Percentiles rank a stretch among this genome's conserved stretches.
phyloP scores from a whole-genome alignment of 1,140 invertebrate genomes.

The Tetramorium parvispinum region DNA sequence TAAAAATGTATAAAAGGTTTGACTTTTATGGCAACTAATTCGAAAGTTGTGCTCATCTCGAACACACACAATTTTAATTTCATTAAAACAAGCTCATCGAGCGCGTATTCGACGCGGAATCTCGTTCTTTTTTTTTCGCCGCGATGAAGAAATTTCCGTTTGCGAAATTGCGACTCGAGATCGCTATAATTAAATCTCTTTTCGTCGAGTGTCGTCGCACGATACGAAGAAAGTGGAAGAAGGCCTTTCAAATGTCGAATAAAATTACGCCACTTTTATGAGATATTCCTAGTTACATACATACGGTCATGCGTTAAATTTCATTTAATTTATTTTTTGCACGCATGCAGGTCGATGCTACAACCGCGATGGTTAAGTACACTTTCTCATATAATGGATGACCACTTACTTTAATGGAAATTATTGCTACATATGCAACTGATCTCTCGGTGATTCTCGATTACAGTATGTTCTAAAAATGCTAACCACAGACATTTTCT shows the following conservation, averaged over 20 bases:
- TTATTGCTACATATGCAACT: conserved; percentile 21
- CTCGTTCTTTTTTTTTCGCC: conserved; percentile 9
- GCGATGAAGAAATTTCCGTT: conserved; percentile 50
- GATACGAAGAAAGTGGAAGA: conserved; percentile 41
- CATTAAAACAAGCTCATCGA: conserved; percentile 32
- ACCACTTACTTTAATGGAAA: conserved; percentile 28
- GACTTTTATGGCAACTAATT: conserved; percentile 27
- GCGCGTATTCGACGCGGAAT: background rate
- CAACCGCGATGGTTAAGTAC: background rate
- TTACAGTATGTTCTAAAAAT: background rate
- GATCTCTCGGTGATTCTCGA: background rate
- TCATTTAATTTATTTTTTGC: conserved; percentile 36
- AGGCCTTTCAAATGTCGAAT: conserved; percentile 7
- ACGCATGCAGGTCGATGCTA: background rate
- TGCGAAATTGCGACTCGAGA: conserved; percentile 35
- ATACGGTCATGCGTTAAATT: conserved; percentile 18
- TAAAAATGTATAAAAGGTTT: background rate
- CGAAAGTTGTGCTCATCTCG: conserved; percentile 25
- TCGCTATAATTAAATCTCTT: conserved; percentile 49
- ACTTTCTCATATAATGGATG: conserved; percentile 32
- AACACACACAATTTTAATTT: conserved; percentile 23
- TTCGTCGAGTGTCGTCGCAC: conserved; percentile 34
- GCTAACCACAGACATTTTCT: background rate
- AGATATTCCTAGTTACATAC: conserved; percentile 24
- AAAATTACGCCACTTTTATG: conserved; percentile 34